These are phyloP conservation scores for Ailurus styani DNA, from an alignment of 2,113 vertebrate genomes.

Conservation along the genomic window DNA sequence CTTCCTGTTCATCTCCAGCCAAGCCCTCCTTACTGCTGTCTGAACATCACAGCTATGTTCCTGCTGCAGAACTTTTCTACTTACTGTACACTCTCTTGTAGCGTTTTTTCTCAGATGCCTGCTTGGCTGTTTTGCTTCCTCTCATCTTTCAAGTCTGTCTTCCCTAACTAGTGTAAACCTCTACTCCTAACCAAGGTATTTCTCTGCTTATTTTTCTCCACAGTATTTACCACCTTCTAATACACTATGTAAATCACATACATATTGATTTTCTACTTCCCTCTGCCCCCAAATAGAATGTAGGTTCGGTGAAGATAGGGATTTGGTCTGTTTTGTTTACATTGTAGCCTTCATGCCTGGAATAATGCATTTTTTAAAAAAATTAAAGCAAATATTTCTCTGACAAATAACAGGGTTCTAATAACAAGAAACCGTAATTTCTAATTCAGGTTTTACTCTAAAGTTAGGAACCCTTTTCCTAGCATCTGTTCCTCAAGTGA, in stretches of 20 bases:
- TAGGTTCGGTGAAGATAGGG: not conserved
- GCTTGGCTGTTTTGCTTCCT: not conserved
- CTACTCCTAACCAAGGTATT: not conserved
- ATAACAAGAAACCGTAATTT: not conserved
- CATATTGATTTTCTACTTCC: not conserved
- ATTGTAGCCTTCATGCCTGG: not conserved
- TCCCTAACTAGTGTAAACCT: not conserved
- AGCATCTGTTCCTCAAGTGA: not conserved
- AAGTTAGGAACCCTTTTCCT: not conserved
- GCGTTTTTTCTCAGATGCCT: not conserved
- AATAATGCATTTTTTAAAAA: not conserved
- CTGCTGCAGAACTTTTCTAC: not conserved
- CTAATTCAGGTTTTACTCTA: not conserved
- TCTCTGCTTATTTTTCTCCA: not conserved
- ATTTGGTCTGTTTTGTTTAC: not conserved
- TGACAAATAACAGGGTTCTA: not conserved
- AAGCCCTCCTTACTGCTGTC: not conserved
- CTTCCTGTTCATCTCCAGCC: not conserved
- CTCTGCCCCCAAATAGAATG: not conserved
- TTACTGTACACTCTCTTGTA: not conserved
- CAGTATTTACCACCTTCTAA: not conserved
- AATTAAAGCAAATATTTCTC: conserved; percentile 32
- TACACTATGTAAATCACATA: not conserved
- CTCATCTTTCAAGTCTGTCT: not conserved
- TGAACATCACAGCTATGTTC: not conserved